A percentile compares a stretch with the other conserved stretches of the same genome.
These are phyloP conservation scores for Microtus richardsoni DNA, from an alignment of 2,113 vertebrate genomes.

Conservation along the genomic window DNA sequence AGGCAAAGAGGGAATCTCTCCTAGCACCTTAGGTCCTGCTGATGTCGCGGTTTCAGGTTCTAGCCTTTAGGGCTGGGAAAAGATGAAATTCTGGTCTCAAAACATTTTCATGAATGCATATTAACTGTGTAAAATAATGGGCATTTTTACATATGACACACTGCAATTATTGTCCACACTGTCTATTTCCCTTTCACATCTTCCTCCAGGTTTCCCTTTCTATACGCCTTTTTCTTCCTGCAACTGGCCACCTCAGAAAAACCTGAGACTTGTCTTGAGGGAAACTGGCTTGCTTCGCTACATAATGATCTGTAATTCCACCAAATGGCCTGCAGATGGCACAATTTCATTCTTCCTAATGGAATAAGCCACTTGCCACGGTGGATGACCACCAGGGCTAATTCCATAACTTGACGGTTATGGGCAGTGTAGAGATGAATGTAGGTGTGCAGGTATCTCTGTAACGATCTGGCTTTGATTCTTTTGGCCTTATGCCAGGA, in stretches of 20 bases:
- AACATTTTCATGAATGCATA: neutral
- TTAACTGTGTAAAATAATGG: neutral
- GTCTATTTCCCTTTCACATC: neutral
- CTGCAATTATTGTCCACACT: neutral
- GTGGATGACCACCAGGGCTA: neutral
- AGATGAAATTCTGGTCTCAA: neutral
- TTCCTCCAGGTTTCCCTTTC: neutral
- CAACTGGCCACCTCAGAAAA: neutral
- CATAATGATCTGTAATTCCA: neutral
- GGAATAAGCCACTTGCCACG: neutral
- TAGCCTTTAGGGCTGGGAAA: neutral
- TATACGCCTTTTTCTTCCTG: neutral
- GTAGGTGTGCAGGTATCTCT: neutral
- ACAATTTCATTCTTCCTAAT: neutral
- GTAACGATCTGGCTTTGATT: neutral
- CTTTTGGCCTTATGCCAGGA: neutral
- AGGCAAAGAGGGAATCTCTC: neutral
- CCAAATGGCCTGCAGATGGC: neutral
- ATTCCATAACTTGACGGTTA: neutral
- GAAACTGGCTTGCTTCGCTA: neutral
- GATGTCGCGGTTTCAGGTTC: neutral
- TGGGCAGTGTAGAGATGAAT: neutral
- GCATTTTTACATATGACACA: neutral
- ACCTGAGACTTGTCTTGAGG: neutral
- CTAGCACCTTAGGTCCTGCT: neutral